Conservation (phyloP, 1,140 invertebrate species). For the Diabrotica virgifera region DNA sequence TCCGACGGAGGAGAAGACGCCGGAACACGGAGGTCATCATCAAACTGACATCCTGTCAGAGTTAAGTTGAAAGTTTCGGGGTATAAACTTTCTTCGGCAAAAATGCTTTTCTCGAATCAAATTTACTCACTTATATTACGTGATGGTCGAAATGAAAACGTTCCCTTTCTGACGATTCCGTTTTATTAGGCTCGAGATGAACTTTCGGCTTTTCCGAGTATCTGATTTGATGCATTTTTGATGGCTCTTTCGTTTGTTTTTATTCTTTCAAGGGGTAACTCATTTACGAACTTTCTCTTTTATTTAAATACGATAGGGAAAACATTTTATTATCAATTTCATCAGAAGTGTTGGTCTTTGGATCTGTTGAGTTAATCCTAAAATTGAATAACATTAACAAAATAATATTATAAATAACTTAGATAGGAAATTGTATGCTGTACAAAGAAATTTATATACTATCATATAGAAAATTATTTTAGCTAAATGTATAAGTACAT, state of each 20-base stretch:
- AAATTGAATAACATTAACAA: no score
- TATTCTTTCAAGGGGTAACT: no score
- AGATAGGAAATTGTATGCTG: no score
- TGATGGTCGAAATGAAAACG: constrained; percentile 12
- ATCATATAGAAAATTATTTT: no score
- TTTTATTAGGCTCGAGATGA: constrained; percentile 5
- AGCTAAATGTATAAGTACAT: no score
- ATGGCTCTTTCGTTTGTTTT: not conserved
- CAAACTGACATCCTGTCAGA: constrained; percentile 16
- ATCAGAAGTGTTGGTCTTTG: no score
- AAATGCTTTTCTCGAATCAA: constrained; percentile 11
- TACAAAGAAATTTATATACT: no score
- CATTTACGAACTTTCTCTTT: no score
- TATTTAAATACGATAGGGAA: no score
- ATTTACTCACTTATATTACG: constrained; percentile 12
- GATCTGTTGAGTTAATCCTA: no score
- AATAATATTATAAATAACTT: no score
- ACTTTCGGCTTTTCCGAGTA: not conserved
- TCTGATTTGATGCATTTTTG: constrained; percentile 2
- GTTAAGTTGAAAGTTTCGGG: constrained; percentile 15
- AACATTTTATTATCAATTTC: no score
- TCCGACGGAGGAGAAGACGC: not conserved
- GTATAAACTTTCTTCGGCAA: constrained; percentile 10
- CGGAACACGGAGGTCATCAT: constrained; percentile 11
- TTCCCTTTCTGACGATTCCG: constrained; percentile 4